phyloP scores from a whole-genome alignment of 2,797 vertebrate species.

The Oryzias dopingdopingensis region DNA sequence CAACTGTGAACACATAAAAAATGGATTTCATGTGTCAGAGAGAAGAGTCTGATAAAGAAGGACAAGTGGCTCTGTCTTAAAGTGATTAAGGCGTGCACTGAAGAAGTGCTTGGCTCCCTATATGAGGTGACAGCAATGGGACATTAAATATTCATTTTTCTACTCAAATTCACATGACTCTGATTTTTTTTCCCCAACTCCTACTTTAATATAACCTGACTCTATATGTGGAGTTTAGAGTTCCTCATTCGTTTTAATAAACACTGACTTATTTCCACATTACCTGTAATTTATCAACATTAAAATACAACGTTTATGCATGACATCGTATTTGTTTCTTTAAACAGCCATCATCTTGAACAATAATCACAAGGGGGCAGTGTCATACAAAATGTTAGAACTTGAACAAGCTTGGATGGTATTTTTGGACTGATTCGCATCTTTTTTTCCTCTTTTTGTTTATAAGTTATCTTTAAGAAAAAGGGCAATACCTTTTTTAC shows the following conservation, averaged over 20 bases:
- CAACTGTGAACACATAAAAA: not conserved
- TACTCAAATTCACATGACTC: constrained; percentile 46
- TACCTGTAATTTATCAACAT: constrained; percentile 4
- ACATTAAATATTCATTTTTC: constrained; percentile 64
- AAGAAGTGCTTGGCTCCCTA: constrained; percentile 29
- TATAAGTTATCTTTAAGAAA: constrained; percentile 38
- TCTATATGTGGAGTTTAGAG: constrained; percentile 14
- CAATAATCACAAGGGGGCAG: constrained; percentile 68
- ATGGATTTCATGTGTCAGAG: constrained; percentile 28
- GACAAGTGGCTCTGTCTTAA: constrained; percentile 17
- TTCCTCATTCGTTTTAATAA: constrained; percentile 13
- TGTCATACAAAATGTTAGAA: constrained; percentile 55
- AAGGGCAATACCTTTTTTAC: constrained; percentile 47
- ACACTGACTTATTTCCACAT: not conserved
- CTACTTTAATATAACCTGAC: constrained; percentile 24
- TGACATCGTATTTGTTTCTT: constrained; percentile 12
- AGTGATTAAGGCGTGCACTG: constrained; percentile 26
- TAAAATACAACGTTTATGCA: not conserved
- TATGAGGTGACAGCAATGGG: constrained; percentile 36
- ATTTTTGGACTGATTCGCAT: constrained; percentile 9
- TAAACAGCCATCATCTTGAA: constrained; percentile 16
- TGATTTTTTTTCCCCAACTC: constrained; percentile 46
- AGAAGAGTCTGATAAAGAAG: constrained; percentile 30
- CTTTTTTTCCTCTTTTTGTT: constrained; percentile 28
- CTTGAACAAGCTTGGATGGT: constrained; percentile 16